Conservation (phyloP, 2,888 invertebrate species). For the Ganaspis brasiliensis region DNA sequence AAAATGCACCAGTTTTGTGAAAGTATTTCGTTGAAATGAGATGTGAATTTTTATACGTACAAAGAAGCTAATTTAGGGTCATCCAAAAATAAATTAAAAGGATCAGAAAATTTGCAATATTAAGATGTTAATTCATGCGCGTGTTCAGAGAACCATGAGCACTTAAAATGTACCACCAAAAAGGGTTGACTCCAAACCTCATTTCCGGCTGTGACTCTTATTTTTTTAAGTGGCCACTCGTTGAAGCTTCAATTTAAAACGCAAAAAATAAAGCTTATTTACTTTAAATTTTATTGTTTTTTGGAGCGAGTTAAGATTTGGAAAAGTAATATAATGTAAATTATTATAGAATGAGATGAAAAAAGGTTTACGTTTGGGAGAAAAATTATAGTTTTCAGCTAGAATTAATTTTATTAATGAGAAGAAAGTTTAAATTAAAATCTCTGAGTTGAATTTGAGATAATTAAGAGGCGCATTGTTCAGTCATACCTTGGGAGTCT, state of each 20-base stretch:
- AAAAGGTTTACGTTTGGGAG: too few relatives aligned
- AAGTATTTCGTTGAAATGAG: background rate
- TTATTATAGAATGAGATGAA: too few relatives aligned
- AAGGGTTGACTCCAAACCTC: constrained; percentile 21
- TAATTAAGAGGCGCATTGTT: background rate
- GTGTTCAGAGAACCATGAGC: constrained; percentile 30
- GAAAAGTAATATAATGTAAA: too few relatives aligned
- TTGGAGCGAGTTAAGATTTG: too few relatives aligned
- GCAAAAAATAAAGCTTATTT: background rate
- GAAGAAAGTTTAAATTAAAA: background rate
- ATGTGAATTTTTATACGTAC: background rate
- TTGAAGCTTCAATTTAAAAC: constrained; percentile 11
- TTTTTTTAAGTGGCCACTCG: constrained; percentile 17
- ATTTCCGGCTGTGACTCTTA: constrained; percentile 16
- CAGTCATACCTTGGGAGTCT: too few relatives aligned
- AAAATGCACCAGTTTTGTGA: too few relatives aligned
- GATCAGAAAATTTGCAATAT: constrained; percentile 12
- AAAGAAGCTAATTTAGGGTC: background rate
- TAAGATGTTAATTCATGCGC: constrained; percentile 11
- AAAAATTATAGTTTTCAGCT: too few relatives aligned
- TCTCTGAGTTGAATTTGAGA: background rate
- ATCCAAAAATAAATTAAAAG: constrained; percentile 10
- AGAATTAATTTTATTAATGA: background rate
- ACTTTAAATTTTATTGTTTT: background rate
- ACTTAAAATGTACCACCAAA: constrained; percentile 29